These are phyloP conservation scores for Andricus curvator DNA, from an alignment of 2,888 invertebrate genomes.

Conservation along the genomic window DNA sequence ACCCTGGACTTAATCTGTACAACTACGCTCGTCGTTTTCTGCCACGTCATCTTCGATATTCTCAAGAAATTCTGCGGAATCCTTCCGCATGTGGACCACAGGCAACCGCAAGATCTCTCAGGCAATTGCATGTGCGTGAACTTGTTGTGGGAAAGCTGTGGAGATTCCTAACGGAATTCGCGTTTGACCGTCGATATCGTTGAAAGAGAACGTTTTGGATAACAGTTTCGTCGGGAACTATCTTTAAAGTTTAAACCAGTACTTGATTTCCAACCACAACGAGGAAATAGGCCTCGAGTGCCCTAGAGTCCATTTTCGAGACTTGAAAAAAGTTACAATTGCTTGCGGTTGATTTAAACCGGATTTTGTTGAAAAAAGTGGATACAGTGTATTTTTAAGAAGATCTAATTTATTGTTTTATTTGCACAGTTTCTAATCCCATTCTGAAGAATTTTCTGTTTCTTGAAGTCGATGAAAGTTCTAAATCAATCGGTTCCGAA, in stretches of 20 bases:
- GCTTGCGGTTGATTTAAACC: constrained; percentile 31
- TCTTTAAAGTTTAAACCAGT: constrained; percentile 33
- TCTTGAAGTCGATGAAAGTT: too few relatives aligned
- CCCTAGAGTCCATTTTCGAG: constrained; percentile 1
- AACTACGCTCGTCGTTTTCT: constrained; percentile 15
- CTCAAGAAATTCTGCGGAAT: constrained; percentile 3
- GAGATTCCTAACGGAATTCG: constrained; percentile 72
- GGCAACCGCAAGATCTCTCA: constrained; percentile 27
- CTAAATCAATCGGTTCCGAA: too few relatives aligned
- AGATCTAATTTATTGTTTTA: too few relatives aligned
- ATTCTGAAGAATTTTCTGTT: too few relatives aligned
- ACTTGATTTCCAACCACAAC: constrained; percentile 39
- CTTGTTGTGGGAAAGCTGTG: constrained; percentile 65
- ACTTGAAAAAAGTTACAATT: constrained; percentile 15
- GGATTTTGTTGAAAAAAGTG: background rate
- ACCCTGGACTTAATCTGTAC: background rate
- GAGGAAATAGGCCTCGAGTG: constrained; percentile 19
- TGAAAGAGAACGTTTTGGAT: constrained; percentile 40
- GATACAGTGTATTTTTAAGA: background rate
- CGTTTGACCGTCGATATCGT: constrained; percentile 57
- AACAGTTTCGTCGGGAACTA: constrained; percentile 35
- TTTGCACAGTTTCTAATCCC: too few relatives aligned
- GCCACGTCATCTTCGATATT: constrained; percentile 32
- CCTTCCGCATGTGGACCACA: constrained; percentile 33
- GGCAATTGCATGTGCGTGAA: constrained; percentile 49